These are phyloP conservation scores for Yoshiicerus persimilis DNA, from an alignment of 1,140 invertebrate species.

Conservation along the genomic window DNA sequence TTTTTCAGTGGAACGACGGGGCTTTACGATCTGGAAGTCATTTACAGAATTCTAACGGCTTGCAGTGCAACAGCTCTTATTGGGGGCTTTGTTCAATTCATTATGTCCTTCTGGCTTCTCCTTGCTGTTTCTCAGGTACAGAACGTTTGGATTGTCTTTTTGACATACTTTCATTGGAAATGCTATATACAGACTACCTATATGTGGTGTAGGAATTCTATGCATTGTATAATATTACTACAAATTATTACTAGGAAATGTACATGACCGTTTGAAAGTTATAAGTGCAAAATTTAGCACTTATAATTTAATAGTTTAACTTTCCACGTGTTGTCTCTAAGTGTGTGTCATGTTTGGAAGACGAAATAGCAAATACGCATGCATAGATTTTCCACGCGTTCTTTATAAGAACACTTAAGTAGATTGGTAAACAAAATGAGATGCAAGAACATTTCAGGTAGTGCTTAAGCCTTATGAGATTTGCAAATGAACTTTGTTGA, in stretches of 20 bases:
- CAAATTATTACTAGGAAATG: neutral
- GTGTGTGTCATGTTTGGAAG: too few species aligned
- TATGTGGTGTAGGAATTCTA: neutral
- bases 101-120: constrained; percentile 43
- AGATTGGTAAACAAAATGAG: too few species aligned
- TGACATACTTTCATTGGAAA: neutral
- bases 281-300: neutral
- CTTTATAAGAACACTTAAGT: too few species aligned
- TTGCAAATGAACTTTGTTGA: too few species aligned
- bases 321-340: constrained; percentile 9
- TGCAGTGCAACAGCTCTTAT: constrained; percentile 42
- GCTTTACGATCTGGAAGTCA: constrained; percentile 45
- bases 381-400: too few species aligned
- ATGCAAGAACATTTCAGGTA: too few species aligned
- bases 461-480: too few species aligned
- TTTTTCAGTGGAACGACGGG: constrained; percentile 45
- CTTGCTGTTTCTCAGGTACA: constrained; percentile 30
- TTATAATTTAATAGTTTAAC: neutral
- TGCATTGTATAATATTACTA: neutral
- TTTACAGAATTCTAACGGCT: constrained; percentile 42
- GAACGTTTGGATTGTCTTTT: neutral
- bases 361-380: too few species aligned
- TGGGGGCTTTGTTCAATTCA: constrained; percentile 44
- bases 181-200: neutral
- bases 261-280: neutral